Evolutionary conservation across 2,797 vertebrate genomes (phyloP).

Genomic region (Spinus olivaceus): DNA sequence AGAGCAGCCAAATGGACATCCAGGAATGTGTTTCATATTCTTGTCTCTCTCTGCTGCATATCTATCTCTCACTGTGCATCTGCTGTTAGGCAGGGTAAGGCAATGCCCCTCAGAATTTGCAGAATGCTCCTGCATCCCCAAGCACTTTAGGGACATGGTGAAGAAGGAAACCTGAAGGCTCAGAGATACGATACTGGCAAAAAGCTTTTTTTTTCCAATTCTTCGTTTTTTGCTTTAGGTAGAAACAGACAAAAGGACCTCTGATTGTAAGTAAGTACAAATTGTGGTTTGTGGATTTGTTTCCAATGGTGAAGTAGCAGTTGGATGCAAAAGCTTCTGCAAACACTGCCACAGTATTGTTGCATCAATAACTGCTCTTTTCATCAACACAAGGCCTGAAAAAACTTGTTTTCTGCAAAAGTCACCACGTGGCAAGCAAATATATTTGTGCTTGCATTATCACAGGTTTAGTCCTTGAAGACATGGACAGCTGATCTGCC

Average conservation of each 20-base stretch:
- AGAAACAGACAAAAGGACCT: neutral
- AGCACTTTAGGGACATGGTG: neutral
- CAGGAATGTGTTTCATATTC: neutral
- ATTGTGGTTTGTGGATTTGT: neutral
- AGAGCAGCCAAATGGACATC: neutral
- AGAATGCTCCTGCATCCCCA: neutral
- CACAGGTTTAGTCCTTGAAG: neutral
- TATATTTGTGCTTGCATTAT: neutral
- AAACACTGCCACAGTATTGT: neutral
- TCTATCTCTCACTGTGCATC: neutral
- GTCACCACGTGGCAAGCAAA: neutral
- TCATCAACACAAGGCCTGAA: neutral
- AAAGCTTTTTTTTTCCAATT: neutral
- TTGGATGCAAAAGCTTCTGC: neutral
- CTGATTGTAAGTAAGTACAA: neutral
- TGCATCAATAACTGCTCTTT: neutral
- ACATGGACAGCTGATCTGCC: neutral
- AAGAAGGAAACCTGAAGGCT: neutral
- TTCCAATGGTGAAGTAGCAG: neutral
- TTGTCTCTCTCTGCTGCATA: neutral
- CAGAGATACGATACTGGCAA: neutral
- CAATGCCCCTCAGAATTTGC: neutral
- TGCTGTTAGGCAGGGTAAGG: neutral
- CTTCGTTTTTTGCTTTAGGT: neutral
- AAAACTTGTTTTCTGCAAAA: neutral